Evolutionary conservation across 2,888 invertebrate genomes (phyloP).

Genomic region (Ectemnius cavifrons): DNA sequence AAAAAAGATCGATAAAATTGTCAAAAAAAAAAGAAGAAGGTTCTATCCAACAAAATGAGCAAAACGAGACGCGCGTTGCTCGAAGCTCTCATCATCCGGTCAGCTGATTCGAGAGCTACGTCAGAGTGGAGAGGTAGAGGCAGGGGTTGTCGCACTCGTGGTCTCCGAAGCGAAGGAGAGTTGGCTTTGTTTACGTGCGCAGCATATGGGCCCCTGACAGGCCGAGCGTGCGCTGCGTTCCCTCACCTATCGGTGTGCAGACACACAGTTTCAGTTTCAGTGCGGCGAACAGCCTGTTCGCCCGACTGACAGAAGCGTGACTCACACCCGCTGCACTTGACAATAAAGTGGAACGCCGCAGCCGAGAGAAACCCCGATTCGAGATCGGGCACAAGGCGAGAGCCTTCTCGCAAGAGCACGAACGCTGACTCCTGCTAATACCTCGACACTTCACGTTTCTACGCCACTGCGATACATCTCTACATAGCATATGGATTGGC

Average conservation of each 20-base stretch:
- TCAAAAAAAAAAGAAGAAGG: too few relatives aligned
- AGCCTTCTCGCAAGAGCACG: constrained; percentile 3
- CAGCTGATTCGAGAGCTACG: constrained; percentile 59
- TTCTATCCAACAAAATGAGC: too few relatives aligned
- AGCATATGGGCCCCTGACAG: too few relatives aligned
- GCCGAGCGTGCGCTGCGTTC: too few relatives aligned
- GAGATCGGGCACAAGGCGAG: constrained; percentile 41
- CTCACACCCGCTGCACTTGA: constrained; percentile 59
- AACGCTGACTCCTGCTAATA: not conserved
- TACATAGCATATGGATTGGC: too few relatives aligned
- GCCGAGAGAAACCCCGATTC: constrained; percentile 40
- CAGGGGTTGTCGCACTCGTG: constrained; percentile 57
- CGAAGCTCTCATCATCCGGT: constrained; percentile 22
- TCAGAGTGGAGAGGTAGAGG: constrained; percentile 48
- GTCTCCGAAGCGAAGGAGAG: constrained; percentile 35
- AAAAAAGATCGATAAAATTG: too few relatives aligned
- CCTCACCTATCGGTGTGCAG: too few relatives aligned
- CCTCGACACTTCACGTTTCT: too few relatives aligned
- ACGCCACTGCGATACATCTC: too few relatives aligned
- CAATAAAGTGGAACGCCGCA: constrained; percentile 63
- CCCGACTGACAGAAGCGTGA: constrained; percentile 55
- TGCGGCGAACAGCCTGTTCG: too few relatives aligned
- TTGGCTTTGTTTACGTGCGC: constrained; percentile 39
- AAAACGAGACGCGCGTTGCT: not conserved
- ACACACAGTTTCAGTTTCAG: too few relatives aligned